Evolutionary conservation across 92 coral and sea anemone genomes (phyloP), one percentile per base, ranked within the genome.

Genomic region (Muricea muricata): DNA sequence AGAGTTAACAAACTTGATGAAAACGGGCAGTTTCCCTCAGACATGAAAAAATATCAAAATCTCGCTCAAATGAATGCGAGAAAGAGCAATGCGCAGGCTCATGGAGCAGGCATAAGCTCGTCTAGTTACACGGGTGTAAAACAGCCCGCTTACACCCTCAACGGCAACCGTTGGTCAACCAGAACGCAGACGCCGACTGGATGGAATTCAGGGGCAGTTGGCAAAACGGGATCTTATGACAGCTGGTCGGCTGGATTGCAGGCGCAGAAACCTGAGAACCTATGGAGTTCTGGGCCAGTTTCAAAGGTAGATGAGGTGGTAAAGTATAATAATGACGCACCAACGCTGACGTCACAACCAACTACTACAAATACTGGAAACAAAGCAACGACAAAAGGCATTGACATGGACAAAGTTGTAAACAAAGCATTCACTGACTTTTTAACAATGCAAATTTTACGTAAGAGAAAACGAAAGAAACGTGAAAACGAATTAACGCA

Each of bases 371-470:
- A 32, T 37, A 56, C 54, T 35, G 52, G 69, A 56, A 78, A 32
- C 7, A 32, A 17, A 31, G 20, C 66, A 24, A 52, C 17, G 52
- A 56, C 56, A 26, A 78, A 78, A 78, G 8, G 55, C 24, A 78
- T 78, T 11, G 83, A 78, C 83, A 78, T 78, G 70, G 83, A 78
- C 83, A 78, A 29, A 8, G 52, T 78, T 28, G 83, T 78, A 31
- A 34, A 78, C 14, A 61, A 63, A 78, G 83, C 83, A 18, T 56
- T 78, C 29, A 37, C 48, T 33, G 83, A 78, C 83, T 56, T 78
- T 57, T 46, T 78, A 35, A 78, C 34, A 42, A 76, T 46, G 55
- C 47, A 34, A 41, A 0, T 78, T 56, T 10, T 41, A 78, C 83
- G 69, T 17, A 78, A 78, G 35, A 34, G 26, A 58, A 34, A 40